Evolutionary conservation across 2,888 invertebrate genomes (phyloP), one percentile per base, ranked within the genome.

Genomic region (Lepetodrilus schrolli): DNA sequence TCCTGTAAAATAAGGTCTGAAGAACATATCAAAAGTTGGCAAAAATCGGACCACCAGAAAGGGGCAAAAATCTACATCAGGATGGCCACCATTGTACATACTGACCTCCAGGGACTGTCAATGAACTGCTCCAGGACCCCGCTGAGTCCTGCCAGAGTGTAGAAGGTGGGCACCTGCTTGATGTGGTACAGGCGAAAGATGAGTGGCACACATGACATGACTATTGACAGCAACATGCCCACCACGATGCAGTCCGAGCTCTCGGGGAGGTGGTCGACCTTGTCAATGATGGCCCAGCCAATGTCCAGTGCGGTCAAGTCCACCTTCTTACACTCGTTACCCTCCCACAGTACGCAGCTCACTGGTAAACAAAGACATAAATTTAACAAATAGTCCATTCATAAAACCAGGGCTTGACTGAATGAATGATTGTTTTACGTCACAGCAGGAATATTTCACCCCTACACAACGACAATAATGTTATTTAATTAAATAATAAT

Each of bases 311-410:
- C 96, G 0, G 97, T 96, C 80, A 98, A 92, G 90, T 98, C 96
- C 0, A 96, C 96, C 89, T 98, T 97, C 87, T 97, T 95, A 26
- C 95, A 94, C 78, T 97, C 96, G 5, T 95, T 94, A 36, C 94
- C 93, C 88, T 97, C 96, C 97, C 98, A 98, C 91, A 98, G 95
- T 68, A 96, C 96, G 89, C 98, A 98, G 86, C 96, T 97, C 77
- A 98, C 97, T 97, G 90, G 21, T n/a, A 81, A 78, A 5, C 43
- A 50, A 4, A 65, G 51, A 43, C 49, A 23, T 37, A 26, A 58
- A 26, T n/a, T n/a, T 1, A 74, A 68, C 38, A 71, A 74, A 71
- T 17, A 13, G 10, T 37, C 13, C n/a, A 1, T 21, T 17, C 10
- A 43, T 43, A 0, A 43, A 43, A 4, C 8, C 43, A 4, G 17